phyloP scores from a whole-genome alignment of 1,140 invertebrate species.

The Pseudobourletiella spinata region DNA sequence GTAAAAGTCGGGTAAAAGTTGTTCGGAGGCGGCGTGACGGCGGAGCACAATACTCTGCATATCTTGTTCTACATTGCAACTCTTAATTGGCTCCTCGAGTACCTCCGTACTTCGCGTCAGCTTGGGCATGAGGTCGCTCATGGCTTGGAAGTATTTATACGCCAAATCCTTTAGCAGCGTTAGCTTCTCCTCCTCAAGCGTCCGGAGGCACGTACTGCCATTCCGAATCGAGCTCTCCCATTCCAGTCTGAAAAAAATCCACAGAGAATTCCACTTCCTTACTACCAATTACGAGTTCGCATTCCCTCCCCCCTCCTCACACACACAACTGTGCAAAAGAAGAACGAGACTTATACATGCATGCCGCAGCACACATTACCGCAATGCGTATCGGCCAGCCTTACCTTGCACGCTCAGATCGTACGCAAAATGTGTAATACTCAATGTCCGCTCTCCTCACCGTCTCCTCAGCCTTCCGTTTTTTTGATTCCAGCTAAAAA shows the following conservation, averaged over 20 bases:
- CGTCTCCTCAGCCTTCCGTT: conserved; percentile 79
- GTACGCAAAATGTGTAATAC: conserved; percentile 81
- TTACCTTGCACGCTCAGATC: conserved; percentile 74
- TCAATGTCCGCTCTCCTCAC: conserved; percentile 84
- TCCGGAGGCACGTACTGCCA: conserved; percentile 58
- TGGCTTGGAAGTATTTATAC: conserved; percentile 64
- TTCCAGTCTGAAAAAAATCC: conserved; percentile 54
- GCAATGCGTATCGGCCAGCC: too few relatives aligned
- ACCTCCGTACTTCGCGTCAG: conserved; percentile 55
- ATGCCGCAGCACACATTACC: too few relatives aligned
- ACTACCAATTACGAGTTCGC: not conserved
- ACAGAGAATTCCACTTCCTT: not conserved
- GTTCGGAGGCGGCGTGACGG: conserved; percentile 58
- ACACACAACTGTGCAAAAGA: too few relatives aligned
- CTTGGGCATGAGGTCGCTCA: conserved; percentile 47
- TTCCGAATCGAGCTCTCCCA: conserved; percentile 82
- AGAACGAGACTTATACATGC: too few relatives aligned
- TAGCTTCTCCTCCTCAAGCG: conserved; percentile 80
- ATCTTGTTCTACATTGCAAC: conserved; percentile 63
- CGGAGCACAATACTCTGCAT: conserved; percentile 55
- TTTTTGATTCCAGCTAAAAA: conserved; percentile 68
- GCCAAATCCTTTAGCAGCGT: conserved; percentile 68
- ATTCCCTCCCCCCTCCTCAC: not conserved
- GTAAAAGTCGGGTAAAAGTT: conserved; percentile 85
- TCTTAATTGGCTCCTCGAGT: conserved; percentile 56